Percentiles rank a stretch among this genome's conserved stretches.
These are phyloP conservation scores for Galendromus occidentalis DNA, from an alignment of 1,140 invertebrate genomes.

Conservation along the genomic window DNA sequence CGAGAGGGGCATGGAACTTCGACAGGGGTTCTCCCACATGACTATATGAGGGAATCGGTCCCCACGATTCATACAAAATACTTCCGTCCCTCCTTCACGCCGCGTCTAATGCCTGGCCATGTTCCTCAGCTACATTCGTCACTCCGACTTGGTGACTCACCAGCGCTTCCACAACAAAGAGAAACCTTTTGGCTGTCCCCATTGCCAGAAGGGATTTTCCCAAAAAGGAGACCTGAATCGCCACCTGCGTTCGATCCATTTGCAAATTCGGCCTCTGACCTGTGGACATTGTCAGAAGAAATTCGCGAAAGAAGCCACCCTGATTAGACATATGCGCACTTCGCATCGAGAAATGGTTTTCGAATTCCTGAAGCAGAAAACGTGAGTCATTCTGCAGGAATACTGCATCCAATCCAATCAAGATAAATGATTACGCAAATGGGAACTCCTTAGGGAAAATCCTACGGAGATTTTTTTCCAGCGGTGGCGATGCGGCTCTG, in stretches of 20 bases:
- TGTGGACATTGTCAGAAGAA: constrained; percentile 24
- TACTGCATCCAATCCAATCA: no score
- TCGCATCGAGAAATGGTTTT: constrained; percentile 20
- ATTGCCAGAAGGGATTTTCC: constrained; percentile 26
- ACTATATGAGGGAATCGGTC: no score
- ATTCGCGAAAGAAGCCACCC: constrained; percentile 24
- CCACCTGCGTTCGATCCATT: constrained; percentile 24
- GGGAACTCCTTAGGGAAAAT: neutral
- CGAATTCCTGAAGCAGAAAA: neutral
- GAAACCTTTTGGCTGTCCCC: constrained; percentile 24
- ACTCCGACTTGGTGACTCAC: constrained; percentile 26
- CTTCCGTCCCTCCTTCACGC: neutral
- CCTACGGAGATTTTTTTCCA: neutral
- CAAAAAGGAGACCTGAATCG: constrained; percentile 27
- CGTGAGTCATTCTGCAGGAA: neutral
- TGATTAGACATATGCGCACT: constrained; percentile 25
- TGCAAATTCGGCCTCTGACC: constrained; percentile 21
- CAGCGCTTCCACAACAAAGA: constrained; percentile 27
- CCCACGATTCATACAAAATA: neutral
- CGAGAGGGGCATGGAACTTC: no score
- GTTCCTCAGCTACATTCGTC: constrained; percentile 25
- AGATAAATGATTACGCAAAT: neutral
- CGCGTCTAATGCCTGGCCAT: neutral
- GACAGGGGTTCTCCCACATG: no score
- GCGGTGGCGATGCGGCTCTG: neutral